Evolutionary conservation across 2,888 invertebrate species (phyloP), one percentile per base, ranked within the genome.

Genomic region (Ryuthela nishihirai): DNA sequence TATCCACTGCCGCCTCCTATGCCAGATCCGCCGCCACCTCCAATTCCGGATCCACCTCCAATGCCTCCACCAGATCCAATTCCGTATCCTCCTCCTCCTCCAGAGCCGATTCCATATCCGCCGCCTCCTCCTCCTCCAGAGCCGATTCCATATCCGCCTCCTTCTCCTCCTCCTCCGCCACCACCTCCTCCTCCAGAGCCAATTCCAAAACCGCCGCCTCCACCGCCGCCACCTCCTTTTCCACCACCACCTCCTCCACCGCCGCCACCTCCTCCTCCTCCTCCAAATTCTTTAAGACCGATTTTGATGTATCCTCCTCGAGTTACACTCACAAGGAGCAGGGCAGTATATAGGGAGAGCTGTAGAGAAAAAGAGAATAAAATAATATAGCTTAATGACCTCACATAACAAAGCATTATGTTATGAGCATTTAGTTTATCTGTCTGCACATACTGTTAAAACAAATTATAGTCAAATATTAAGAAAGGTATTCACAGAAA

Each of bases 261-360:
- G 20, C 54, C 54, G 1, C 54, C 54, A 32, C 15, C n/a, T 10
- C 54, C 54, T 15, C 17, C 18, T 17, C 54, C 54, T 17, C n/a
- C 17, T n/a, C 55, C 48, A 15, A 9, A 21, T 32, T 36, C 45
- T n/a, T 7, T 23, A n/a, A 36, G 36, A 7, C 20, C n/a, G 2
- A n/a, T n/a, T n/a, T n/a, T n/a, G n/a, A n/a, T n/a, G n/a, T n/a
- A n/a, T n/a, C n/a, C n/a, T n/a, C n/a, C n/a, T n/a, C n/a, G n/a
- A n/a, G n/a, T n/a, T n/a, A n/a, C n/a, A n/a, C n/a, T n/a, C n/a
- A n/a, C n/a, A n/a, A n/a, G n/a, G n/a, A n/a, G n/a, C n/a, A n/a
- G n/a, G n/a, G n/a, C n/a, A n/a, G n/a, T n/a, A n/a, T n/a, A n/a
- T n/a, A n/a, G n/a, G n/a, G n/a, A n/a, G n/a, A n/a, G n/a, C n/a